A percentile compares a stretch with the other conserved stretches of the same genome.
phyloP scores from a whole-genome alignment of 2,888 invertebrate species.

The Epirrhoe tristata region DNA sequence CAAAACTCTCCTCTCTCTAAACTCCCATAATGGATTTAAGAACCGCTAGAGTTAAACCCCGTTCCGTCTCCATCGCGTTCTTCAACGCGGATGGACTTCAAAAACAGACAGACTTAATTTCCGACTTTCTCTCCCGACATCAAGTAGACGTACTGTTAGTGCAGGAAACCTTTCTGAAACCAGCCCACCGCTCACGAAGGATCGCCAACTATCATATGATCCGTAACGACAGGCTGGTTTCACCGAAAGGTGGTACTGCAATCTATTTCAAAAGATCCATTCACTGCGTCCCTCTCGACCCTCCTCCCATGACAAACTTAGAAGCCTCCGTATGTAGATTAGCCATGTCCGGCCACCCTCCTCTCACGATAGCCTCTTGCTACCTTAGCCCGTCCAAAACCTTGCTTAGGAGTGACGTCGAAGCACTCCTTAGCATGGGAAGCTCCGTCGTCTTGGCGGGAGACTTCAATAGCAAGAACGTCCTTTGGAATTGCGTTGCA shows the following conservation, averaged over 20 bases:
- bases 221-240: too few species aligned
- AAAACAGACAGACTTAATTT: not conserved
- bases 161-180: not conserved
- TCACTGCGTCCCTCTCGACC: too few species aligned
- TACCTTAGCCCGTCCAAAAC: not conserved
- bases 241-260: too few species aligned
- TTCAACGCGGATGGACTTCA: not conserved
- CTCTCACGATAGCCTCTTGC: slow-evolving; percentile 11
- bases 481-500: too few species aligned
- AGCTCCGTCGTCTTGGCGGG: too few species aligned
- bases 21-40: not conserved
- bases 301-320: too few species aligned
- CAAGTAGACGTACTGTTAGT: too few species aligned
- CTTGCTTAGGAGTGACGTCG: not conserved
- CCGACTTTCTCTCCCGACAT: not conserved
- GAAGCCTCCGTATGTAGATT: too few species aligned
- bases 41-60: not conserved
- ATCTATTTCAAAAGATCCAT: too few species aligned
- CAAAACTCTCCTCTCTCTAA: too few species aligned
- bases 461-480: too few species aligned
- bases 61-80: slow-evolving; percentile 1
- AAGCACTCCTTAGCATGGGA: too few species aligned
- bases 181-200: not conserved
- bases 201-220: not conserved
- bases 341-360: slow-evolving; percentile 29